Conservation (phyloP, 2,113 vertebrate genomes). For the Psilopsiagon aurifrons region DNA sequence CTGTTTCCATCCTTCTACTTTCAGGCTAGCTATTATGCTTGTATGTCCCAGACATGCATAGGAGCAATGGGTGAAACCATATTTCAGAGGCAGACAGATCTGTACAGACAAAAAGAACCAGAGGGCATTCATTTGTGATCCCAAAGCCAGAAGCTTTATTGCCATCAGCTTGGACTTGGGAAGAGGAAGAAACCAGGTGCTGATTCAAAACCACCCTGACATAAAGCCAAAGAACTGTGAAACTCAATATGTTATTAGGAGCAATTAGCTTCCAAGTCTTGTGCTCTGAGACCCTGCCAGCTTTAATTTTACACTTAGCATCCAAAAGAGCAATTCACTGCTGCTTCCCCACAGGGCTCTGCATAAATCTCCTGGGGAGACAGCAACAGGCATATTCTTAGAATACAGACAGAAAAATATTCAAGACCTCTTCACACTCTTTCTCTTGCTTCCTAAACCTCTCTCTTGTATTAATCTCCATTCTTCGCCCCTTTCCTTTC, state of each 20-base stretch:
- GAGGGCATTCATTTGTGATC: neutral
- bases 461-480: neutral
- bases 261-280: constrained; percentile 19
- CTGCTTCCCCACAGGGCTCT: neutral
- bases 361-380: neutral
- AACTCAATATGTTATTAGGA: constrained; percentile 30
- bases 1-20: neutral
- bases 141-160: neutral
- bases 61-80: neutral
- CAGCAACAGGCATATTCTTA: neutral
- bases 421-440: neutral
- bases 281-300: constrained; percentile 14
- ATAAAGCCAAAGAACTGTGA: constrained; percentile 4
- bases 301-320: constrained; percentile 39
- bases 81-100: neutral
- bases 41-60: neutral
- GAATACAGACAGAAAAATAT: neutral
- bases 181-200: constrained; percentile 14
- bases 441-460: neutral
- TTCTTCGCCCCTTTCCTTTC: neutral
- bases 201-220: neutral
- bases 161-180: neutral
- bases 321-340: constrained; percentile 18
- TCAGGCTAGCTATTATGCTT: neutral
- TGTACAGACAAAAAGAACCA: neutral